Base-by-base conservation (phyloP, 2,888 invertebrate genomes). In the Drosophila algonquin region DNA sequence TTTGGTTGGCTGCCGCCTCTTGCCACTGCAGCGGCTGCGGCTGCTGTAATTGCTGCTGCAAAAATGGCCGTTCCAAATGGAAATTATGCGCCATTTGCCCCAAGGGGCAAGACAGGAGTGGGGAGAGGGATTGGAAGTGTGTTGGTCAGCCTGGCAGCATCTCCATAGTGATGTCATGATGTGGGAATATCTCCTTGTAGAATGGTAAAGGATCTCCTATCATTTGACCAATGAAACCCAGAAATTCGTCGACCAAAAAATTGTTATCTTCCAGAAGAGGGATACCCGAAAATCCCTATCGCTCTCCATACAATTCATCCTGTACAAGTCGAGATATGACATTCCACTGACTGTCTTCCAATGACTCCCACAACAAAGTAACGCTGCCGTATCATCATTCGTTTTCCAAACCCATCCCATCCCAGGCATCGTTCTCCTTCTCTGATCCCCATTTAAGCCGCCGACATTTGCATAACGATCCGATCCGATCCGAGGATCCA, bases 51-150 rank as follows among this genome's bases (percentile, higher is more conserved):
- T 79, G 80, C 63, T 50, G 55, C 44, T n/a, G 61, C 58, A 71
- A 80, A 82, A 82, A 82, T 79, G 82, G 83, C 71, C 73, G 64
- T 45, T 27, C 55, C 54, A 58, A 65, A 73, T 72, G 65, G 54
- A 65, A 73, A 60, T 80, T 80, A 63, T 58, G 63, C 75, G 79
- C 77, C 81, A 81, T 81, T 73, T 63, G 73, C 57, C 63, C 10
- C 51, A 24, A 62, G 62, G 46, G 9, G 5, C 16, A 7, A 54
- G n/a, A 54, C 35, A 51, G 32, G 21, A 32, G 12, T 8, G 10
- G 4, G 21, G 47, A 24, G 14, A 3, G 40, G 2, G 14, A 2
- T n/a, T 14, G 14, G 1, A 5, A 6, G 7, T n/a, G n/a, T 2
- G n/a, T 7, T 40, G n/a, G 40, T n/a, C 40, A 40, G 14, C 6